A percentile compares a stretch with the other conserved stretches of the same genome.
phyloP scores from a whole-genome alignment of 1,140 invertebrate species.

The Leptestheria dahalacensis region DNA sequence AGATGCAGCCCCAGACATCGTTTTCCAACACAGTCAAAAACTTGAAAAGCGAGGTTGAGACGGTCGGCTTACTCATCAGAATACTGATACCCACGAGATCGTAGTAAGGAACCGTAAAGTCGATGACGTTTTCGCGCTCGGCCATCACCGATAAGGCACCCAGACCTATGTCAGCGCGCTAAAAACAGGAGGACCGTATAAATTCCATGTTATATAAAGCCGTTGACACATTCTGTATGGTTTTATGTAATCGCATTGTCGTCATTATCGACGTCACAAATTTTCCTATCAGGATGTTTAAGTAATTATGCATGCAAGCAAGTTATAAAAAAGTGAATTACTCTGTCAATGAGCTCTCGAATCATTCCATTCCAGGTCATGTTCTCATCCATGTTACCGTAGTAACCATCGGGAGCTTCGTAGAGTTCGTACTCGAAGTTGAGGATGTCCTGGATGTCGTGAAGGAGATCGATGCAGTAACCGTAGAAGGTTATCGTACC shows the following conservation, averaged over 20 bases:
- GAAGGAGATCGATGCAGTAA: constrained; percentile 83
- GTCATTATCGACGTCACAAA: not conserved
- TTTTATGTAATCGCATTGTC: too few species aligned
- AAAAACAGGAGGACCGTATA: constrained; percentile 6
- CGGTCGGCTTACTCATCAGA: constrained; percentile 64
- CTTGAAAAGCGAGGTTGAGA: constrained; percentile 80
- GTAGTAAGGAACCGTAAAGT: constrained; percentile 90
- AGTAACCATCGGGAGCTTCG: constrained; percentile 56
- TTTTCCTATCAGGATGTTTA: not conserved
- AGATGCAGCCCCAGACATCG: constrained; percentile 89
- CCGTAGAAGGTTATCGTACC: constrained; percentile 49
- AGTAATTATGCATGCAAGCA: not conserved
- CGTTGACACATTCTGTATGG: not conserved
- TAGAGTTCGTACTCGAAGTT: constrained; percentile 81
- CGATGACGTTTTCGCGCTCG: constrained; percentile 82
- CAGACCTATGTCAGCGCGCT: constrained; percentile 73
- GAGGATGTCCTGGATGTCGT: constrained; percentile 62
- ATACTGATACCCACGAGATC: constrained; percentile 89
- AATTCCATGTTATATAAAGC: not conserved
- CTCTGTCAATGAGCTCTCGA: constrained; percentile 73
- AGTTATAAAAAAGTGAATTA: constrained; percentile 20
- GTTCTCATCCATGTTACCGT: constrained; percentile 69
- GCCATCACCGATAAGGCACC: constrained; percentile 83
- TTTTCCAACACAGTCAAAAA: constrained; percentile 91
- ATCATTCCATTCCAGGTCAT: constrained; percentile 78